Percentiles rank a stretch among this genome's conserved stretches.
Evolutionary conservation across 2,797 vertebrate species (phyloP).

Genomic region (Crax fasciolata): DNA sequence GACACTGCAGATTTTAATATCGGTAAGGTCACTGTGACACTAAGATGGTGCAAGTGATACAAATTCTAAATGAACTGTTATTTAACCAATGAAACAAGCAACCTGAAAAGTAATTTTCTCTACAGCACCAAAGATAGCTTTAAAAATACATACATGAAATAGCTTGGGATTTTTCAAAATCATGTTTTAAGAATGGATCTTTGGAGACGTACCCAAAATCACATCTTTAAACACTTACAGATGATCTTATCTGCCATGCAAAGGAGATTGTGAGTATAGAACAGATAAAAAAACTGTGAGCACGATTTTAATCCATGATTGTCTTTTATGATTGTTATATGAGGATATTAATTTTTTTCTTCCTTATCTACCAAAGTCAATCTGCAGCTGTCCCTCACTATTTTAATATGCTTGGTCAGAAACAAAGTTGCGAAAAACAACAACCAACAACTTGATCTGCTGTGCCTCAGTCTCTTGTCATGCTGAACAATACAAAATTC

Average conservation of each 20-base stretch:
- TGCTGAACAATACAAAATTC: background rate
- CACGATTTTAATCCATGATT: background rate
- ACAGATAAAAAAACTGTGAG: background rate
- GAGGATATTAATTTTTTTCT: background rate
- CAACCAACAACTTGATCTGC: background rate
- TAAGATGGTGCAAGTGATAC: background rate
- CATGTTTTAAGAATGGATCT: background rate
- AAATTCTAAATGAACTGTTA: background rate
- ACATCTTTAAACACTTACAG: background rate
- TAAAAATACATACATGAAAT: background rate
- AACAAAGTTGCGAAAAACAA: background rate
- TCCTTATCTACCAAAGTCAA: background rate
- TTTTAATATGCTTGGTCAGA: background rate
- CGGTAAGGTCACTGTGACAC: background rate
- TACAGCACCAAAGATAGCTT: background rate
- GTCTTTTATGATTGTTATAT: background rate
- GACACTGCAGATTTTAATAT: conserved; percentile 7
- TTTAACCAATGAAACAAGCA: background rate
- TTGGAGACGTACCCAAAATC: background rate
- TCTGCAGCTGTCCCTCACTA: background rate
- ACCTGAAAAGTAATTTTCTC: background rate
- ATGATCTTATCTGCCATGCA: background rate
- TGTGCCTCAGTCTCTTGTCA: background rate
- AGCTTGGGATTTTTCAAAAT: background rate
- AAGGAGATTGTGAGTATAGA: background rate